phyloP scores from a whole-genome alignment of 2,113 vertebrate genomes.

The Sander vitreus region DNA sequence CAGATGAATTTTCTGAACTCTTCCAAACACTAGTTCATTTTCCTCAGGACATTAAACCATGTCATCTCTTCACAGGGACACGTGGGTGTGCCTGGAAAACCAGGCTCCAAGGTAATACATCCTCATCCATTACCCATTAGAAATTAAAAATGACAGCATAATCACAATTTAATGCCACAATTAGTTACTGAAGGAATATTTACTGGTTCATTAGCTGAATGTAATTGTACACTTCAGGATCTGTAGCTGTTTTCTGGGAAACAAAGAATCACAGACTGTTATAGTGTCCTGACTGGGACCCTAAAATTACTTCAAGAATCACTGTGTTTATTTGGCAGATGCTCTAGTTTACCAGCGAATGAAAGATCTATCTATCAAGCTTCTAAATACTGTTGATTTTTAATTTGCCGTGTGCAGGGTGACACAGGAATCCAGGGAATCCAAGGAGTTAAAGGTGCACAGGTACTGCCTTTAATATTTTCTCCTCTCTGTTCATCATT shows the following conservation, averaged over 20 bases:
- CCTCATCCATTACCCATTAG: constrained; percentile 33
- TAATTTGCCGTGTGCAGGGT: constrained; percentile 73
- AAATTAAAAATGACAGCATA: constrained; percentile 34
- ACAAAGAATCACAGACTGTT: not conserved
- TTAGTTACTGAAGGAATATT: constrained; percentile 28
- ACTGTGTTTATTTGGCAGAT: not conserved
- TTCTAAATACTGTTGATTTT: constrained; percentile 7
- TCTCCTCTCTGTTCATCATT: not conserved
- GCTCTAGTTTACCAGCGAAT: not conserved
- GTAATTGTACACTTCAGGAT: constrained; percentile 3
- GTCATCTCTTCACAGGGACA: constrained; percentile 81
- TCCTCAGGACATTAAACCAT: constrained; percentile 63
- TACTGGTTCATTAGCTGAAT: constrained; percentile 9
- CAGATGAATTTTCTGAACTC: constrained; percentile 54
- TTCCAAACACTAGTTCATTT: constrained; percentile 62
- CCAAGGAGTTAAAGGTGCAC: constrained; percentile 75
- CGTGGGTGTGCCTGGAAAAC: constrained; percentile 77
- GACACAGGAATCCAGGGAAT: constrained; percentile 77
- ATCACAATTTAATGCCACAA: constrained; percentile 38
- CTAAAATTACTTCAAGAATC: not conserved
- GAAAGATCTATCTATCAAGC: no score
- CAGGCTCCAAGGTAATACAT: constrained; percentile 81
- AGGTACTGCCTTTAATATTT: constrained; percentile 68
- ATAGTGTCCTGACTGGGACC: not conserved
- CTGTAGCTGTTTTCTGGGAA: constrained; percentile 7